Percentiles rank a stretch among this genome's conserved stretches.
phyloP scores from a whole-genome alignment of 2,888 invertebrate genomes.

The Dryadula phaetusa region DNA sequence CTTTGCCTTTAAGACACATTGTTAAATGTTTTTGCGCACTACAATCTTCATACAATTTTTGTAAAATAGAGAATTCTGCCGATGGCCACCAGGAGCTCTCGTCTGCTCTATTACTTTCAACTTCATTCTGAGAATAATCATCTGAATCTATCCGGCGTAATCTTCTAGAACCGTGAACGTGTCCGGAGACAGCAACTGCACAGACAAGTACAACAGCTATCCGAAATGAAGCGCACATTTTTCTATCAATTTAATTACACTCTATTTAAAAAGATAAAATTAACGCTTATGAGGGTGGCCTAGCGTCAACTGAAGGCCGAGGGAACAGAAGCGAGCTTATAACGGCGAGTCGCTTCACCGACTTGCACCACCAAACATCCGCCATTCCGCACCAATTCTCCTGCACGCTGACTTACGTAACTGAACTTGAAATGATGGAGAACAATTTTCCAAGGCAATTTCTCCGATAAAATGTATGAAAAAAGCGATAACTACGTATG shows the following conservation, averaged over 20 bases:
- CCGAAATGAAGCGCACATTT: constrained; percentile 78
- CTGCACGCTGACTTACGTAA: constrained; percentile 83
- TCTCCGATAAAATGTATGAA: constrained; percentile 83
- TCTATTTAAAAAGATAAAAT: constrained; percentile 70
- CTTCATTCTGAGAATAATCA: constrained; percentile 75
- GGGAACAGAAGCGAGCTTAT: constrained; percentile 78
- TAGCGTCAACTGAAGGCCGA: constrained; percentile 75
- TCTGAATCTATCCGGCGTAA: constrained; percentile 75
- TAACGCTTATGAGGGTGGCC: constrained; percentile 75
- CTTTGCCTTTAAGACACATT: constrained; percentile 86
- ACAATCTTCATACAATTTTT: constrained; percentile 86
- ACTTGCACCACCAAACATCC: constrained; percentile 82
- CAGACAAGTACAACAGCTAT: constrained; percentile 77
- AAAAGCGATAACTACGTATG: constrained; percentile 78
- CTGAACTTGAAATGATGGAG: constrained; percentile 84
- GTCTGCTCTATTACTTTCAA: constrained; percentile 79
- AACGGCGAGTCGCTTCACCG: constrained; percentile 79
- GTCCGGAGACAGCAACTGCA: constrained; percentile 69
- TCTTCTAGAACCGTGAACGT: constrained; percentile 75
- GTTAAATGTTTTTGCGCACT: constrained; percentile 85
- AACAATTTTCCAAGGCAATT: constrained; percentile 84
- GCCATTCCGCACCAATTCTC: constrained; percentile 85
- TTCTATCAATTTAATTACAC: constrained; percentile 67
- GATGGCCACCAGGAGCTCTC: constrained; percentile 82
- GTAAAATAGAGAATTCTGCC: constrained; percentile 84